Conservation (phyloP, 1,140 invertebrate species). For the Drosophila nigromelanica region DNA sequence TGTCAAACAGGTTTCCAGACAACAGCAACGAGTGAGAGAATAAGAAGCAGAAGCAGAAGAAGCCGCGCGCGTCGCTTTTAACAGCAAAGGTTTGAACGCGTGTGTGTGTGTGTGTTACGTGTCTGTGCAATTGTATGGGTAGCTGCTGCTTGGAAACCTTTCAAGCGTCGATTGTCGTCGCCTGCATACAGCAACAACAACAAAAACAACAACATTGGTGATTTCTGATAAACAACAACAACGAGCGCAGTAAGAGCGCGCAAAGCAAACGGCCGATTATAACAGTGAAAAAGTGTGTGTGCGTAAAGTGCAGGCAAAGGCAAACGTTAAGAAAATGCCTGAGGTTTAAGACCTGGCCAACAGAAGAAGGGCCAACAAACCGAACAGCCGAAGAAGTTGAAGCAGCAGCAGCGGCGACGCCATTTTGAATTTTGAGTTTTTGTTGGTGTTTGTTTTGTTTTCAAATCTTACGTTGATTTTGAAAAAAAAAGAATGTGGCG, state of each 20-base stretch:
- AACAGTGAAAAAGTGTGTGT: constrained; percentile 53
- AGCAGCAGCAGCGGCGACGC: constrained; percentile 25
- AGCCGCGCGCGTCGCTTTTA: constrained; percentile 38
- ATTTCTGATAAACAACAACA: constrained; percentile 64
- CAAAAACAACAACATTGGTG: constrained; percentile 48
- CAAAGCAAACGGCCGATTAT: constrained; percentile 59
- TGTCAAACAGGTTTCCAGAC: constrained; percentile 71
- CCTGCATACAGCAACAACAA: constrained; percentile 48
- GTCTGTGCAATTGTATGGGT: constrained; percentile 7
- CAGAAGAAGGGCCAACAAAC: constrained; percentile 55
- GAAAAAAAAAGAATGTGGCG: constrained; percentile 29
- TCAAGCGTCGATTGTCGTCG: constrained; percentile 67
- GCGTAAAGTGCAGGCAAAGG: constrained; percentile 33
- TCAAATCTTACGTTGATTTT: constrained; percentile 15
- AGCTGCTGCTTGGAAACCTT: constrained; percentile 79
- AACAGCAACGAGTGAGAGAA: constrained; percentile 29
- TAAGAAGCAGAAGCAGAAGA: constrained; percentile 20
- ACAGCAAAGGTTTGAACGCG: constrained; percentile 27
- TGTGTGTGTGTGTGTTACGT: constrained; percentile 7
- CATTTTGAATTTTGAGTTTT: constrained; percentile 55
- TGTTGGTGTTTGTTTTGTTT: constrained; percentile 23
- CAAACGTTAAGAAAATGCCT: constrained; percentile 40
- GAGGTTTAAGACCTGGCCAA: constrained; percentile 52
- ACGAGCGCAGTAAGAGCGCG: constrained; percentile 35
- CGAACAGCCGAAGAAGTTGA: not conserved